Evolutionary conservation across 2,888 invertebrate genomes (phyloP).

Genomic region (Lydus trimaculatus): DNA sequence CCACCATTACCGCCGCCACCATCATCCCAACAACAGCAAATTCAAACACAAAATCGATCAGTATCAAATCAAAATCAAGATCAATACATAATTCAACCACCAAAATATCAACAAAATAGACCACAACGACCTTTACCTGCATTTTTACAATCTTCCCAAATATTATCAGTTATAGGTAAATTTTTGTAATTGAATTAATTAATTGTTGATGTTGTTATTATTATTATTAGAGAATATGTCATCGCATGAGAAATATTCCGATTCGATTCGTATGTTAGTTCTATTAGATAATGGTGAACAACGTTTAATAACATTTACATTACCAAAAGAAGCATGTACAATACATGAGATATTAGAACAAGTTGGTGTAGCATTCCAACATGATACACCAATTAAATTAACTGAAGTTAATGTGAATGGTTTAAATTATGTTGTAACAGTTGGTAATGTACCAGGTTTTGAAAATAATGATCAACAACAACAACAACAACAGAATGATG

Average conservation of each 20-base stretch:
- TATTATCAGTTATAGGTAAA: conserved; percentile 56
- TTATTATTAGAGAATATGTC: conserved; percentile 59
- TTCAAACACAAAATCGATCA: conserved; percentile 38
- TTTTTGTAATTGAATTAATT: neutral
- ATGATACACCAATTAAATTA: conserved; percentile 76
- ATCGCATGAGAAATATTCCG: conserved; percentile 64
- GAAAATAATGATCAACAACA: neutral
- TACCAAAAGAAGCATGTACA: conserved; percentile 83
- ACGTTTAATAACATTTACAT: conserved; percentile 80
- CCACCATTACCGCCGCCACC: neutral
- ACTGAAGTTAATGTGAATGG: conserved; percentile 76
- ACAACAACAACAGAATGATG: neutral
- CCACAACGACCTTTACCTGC: conserved; percentile 48
- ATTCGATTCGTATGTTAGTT: conserved; percentile 82
- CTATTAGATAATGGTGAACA: conserved; percentile 80
- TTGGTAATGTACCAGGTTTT: conserved; percentile 60
- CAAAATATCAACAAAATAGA: conserved; percentile 30
- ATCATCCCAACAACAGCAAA: conserved; percentile 53
- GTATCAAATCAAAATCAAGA: conserved; percentile 35
- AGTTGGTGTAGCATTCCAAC: conserved; percentile 74
- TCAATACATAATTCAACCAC: conserved; percentile 50
- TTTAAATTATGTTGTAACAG: conserved; percentile 82
- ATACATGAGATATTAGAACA: conserved; percentile 83
- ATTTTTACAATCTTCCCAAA: conserved; percentile 54
- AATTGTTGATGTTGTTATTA: conserved; percentile 20